Conservation (phyloP, 2,113 vertebrate genomes). For the Elephas maximus region DNA sequence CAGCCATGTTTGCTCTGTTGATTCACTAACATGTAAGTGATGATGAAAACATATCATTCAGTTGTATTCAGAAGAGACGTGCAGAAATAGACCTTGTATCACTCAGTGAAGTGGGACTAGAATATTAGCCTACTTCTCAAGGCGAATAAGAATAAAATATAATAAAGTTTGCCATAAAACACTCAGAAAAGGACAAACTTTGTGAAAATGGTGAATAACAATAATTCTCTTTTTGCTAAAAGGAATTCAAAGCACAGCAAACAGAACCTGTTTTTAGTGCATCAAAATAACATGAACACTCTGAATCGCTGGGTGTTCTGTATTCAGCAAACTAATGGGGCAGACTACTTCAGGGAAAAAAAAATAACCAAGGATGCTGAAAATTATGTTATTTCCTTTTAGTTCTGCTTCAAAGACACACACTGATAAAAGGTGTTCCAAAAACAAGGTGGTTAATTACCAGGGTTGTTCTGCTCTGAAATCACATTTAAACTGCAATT, state of each 20-base stretch:
- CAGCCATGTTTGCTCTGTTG: neutral
- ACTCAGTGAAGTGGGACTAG: neutral
- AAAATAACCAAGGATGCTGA: neutral
- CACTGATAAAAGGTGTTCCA: constrained; percentile 64
- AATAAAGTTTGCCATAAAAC: neutral
- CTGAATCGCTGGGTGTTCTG: neutral
- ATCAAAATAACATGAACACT: constrained; percentile 20
- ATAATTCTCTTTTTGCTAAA: constrained; percentile 47
- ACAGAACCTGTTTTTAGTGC: constrained; percentile 23
- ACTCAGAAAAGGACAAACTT: neutral
- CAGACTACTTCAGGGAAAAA: constrained; percentile 28
- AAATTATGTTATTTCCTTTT: constrained; percentile 76
- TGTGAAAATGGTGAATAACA: neutral
- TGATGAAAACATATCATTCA: neutral
- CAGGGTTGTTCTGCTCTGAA: constrained; percentile 45
- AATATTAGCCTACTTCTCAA: constrained; percentile 15
- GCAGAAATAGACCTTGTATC: neutral
- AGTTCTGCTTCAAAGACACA: constrained; percentile 75
- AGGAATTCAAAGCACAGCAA: neutral
- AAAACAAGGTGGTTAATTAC: constrained; percentile 73
- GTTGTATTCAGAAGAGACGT: neutral
- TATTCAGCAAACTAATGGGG: constrained; percentile 52
- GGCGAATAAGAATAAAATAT: neutral
- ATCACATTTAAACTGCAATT: constrained; percentile 63
- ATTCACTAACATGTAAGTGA: neutral